Evolutionary conservation across 2,113 vertebrate genomes (phyloP).

Genomic region (Zosterops hypoxanthus): DNA sequence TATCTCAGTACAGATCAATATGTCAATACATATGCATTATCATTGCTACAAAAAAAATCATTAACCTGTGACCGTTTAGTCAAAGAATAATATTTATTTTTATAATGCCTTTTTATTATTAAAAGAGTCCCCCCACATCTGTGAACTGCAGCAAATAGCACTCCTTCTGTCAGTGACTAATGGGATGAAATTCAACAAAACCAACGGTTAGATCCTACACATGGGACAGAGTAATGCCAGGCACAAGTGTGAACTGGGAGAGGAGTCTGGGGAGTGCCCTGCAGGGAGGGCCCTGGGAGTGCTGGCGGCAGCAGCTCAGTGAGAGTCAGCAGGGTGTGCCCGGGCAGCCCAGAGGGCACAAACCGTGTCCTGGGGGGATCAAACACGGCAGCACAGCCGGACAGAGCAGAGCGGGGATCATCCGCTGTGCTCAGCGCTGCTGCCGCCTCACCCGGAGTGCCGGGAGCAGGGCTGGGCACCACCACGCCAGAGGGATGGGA

Average conservation of each 20-base stretch:
- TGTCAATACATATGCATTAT: neutral
- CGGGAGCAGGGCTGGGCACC: neutral
- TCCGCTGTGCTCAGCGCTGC: neutral
- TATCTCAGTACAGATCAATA: neutral
- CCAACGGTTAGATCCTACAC: neutral
- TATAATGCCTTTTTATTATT: neutral
- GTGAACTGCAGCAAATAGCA: neutral
- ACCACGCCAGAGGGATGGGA: neutral
- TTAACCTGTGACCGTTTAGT: neutral
- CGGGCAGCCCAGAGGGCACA: neutral
- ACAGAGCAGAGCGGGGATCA: neutral
- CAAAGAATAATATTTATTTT: neutral
- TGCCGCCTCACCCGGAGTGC: fast-evolving
- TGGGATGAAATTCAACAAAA: neutral
- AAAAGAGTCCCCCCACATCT: neutral
- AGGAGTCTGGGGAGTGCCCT: neutral
- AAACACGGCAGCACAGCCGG: neutral
- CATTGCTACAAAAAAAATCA: neutral
- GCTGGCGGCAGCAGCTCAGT: neutral
- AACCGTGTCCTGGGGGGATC: neutral
- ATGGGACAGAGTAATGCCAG: neutral
- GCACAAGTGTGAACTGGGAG: neutral
- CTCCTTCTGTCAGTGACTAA: neutral
- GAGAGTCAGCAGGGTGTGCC: neutral
- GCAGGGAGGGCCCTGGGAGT: neutral